Conservation (phyloP, 2,888 invertebrate genomes). For the Penaeus monodon region DNA sequence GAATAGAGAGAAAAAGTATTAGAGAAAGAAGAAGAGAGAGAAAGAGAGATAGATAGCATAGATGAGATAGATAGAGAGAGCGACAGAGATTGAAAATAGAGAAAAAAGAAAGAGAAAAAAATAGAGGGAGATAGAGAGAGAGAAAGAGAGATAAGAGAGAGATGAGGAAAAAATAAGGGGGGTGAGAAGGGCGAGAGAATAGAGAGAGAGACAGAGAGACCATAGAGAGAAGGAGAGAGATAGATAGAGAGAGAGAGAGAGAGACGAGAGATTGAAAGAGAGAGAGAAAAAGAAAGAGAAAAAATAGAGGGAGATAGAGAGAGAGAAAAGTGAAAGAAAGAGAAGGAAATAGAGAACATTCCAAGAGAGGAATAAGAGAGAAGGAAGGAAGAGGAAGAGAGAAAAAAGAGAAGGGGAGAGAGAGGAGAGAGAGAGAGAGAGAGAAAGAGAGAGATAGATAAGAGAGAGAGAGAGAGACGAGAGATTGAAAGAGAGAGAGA, state of each 20-base stretch:
- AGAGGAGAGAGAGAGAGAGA: no score
- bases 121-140: not conserved
- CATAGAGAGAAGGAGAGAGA: constrained; percentile 12
- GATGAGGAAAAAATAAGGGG: constrained; percentile 13
- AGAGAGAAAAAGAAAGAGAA: constrained; percentile 1
- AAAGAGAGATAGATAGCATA: accelerated
- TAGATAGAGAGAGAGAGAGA: constrained; percentile 23
- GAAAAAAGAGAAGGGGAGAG: no score
- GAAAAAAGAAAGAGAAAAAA: constrained; percentile 15
- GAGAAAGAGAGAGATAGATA: no score
- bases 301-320: no score
- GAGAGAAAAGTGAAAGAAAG: constrained; percentile 31
- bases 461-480: accelerated
- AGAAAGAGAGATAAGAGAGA: constrained; percentile 21
- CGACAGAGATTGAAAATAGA: no score
- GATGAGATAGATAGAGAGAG: no score
- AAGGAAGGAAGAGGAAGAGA: not conserved
- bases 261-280: constrained; percentile 18
- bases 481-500: no score
- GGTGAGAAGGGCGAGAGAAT: not conserved
- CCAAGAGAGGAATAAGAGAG: no score
- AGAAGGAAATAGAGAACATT: no score
- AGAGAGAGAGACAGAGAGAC: constrained; percentile 24
- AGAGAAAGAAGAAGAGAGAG: no score
- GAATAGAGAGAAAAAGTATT: no score